Evolutionary conservation across 2,888 invertebrate genomes (phyloP).

Genomic region (Mayetiola destructor): DNA sequence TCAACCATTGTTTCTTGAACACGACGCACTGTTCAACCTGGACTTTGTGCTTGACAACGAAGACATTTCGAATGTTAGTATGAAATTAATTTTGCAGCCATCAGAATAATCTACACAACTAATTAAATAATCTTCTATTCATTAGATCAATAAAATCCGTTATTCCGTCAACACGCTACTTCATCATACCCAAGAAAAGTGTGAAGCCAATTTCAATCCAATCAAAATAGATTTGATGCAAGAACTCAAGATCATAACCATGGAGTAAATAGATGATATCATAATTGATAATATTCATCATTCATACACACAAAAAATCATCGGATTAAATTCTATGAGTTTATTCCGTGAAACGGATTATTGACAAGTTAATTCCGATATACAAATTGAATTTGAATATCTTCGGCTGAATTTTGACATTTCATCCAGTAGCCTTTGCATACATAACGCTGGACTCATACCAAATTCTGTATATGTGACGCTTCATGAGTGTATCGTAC

Average conservation of each 20-base stretch:
- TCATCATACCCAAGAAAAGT: conserved; percentile 28
- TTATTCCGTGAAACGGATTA: too few species aligned
- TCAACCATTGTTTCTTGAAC: conserved; percentile 65
- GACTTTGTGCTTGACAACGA: conserved; percentile 54
- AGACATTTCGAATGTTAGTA: conserved; percentile 46
- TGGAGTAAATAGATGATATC: conserved; percentile 29
- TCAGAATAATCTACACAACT: conserved; percentile 13
- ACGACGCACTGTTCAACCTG: conserved; percentile 68
- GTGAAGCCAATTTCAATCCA: conserved; percentile 23
- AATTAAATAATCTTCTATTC: background rate
- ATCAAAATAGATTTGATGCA: conserved; percentile 34
- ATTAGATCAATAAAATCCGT: conserved; percentile 58
- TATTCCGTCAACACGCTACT: conserved; percentile 49
- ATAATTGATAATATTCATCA: too few species aligned
- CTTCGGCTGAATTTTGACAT: too few species aligned
- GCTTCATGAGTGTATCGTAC: too few species aligned
- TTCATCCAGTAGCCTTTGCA: too few species aligned
- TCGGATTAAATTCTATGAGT: conserved; percentile 15
- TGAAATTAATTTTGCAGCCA: too few species aligned
- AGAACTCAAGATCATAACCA: conserved; percentile 36
- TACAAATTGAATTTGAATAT: too few species aligned
- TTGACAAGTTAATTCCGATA: too few species aligned
- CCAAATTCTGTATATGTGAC: too few species aligned
- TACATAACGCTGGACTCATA: too few species aligned
- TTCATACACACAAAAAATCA: conserved; percentile 14